Evolutionary conservation across 2,113 vertebrate genomes (phyloP).

Genomic region (Clupea harengus): DNA sequence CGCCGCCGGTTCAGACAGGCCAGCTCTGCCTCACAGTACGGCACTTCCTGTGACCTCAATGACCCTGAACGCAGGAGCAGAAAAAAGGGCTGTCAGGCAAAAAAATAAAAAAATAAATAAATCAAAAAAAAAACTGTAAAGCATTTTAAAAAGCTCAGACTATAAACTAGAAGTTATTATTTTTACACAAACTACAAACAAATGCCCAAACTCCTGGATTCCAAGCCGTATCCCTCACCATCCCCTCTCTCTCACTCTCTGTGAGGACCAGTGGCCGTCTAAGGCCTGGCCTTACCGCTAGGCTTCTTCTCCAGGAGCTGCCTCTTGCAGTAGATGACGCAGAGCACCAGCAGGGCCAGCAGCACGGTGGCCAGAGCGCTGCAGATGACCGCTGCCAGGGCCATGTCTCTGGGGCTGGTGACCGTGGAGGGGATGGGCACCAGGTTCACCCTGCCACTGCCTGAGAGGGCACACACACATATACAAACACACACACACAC

Average conservation of each 20-base stretch:
- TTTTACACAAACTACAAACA: too few relatives aligned
- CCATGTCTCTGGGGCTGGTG: slow-evolving; percentile 90
- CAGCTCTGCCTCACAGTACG: slow-evolving; percentile 83
- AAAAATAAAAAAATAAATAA: background rate
- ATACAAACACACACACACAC: background rate
- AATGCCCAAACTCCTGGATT: too few relatives aligned
- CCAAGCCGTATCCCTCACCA: too few relatives aligned
- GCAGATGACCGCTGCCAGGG: slow-evolving; percentile 92
- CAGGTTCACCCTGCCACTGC: slow-evolving; percentile 88
- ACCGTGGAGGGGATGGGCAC: slow-evolving; percentile 85
- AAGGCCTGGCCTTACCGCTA: slow-evolving; percentile 46
- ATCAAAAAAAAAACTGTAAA: background rate
- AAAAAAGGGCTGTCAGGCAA: background rate
- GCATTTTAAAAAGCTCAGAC: too few relatives aligned
- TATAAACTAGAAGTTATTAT: too few relatives aligned
- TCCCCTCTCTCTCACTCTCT: too few relatives aligned
- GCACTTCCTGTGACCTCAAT: slow-evolving; percentile 80
- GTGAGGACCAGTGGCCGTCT: too few relatives aligned
- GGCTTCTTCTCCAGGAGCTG: slow-evolving; percentile 97
- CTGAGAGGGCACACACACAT: slow-evolving; percentile 58
- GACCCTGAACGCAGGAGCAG: slow-evolving; percentile 64
- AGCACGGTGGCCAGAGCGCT: slow-evolving; percentile 91
- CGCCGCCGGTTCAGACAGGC: slow-evolving; percentile 81
- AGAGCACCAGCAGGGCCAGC: slow-evolving; percentile 91
- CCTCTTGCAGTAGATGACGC: slow-evolving; percentile 94